A percentile compares a stretch with the other conserved stretches of the same genome.
Conservation (phyloP, 2,113 vertebrate genomes). For the Falco punctatus region DNA sequence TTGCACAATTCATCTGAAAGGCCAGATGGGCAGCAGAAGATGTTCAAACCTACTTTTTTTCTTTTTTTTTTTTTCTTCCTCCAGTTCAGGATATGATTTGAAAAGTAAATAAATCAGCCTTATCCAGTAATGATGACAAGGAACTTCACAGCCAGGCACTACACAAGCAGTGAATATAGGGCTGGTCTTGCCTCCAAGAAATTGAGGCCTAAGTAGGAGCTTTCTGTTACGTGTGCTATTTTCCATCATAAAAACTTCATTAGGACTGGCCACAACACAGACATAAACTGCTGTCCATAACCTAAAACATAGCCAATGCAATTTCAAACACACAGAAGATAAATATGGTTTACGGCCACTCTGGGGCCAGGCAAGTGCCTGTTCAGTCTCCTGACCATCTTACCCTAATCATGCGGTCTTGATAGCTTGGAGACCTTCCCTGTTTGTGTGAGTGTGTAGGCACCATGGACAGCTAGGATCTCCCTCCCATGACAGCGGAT, state of each 20-base stretch:
- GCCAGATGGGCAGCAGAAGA: background rate
- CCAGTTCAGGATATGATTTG: fast-evolving
- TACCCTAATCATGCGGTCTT: background rate
- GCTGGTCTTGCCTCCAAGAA: background rate
- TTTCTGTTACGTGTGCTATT: background rate
- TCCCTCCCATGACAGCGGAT: background rate
- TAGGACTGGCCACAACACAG: background rate
- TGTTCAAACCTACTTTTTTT: background rate
- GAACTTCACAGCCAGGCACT: background rate
- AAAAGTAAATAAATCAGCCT: background rate
- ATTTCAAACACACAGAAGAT: background rate
- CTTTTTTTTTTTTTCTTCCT: too few species aligned
- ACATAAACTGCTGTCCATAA: background rate
- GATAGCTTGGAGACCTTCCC: background rate
- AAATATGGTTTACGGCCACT: background rate
- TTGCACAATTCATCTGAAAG: background rate
- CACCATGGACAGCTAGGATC: background rate
- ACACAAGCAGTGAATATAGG: background rate
- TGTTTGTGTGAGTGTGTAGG: fast-evolving
- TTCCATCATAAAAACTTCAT: background rate
- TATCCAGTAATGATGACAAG: background rate
- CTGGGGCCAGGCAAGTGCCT: background rate
- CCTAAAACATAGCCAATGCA: background rate
- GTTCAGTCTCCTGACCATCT: background rate
- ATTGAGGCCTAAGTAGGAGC: background rate